Evolutionary conservation across 2,113 vertebrate genomes (phyloP).

Genomic region (Cathartes aura): DNA sequence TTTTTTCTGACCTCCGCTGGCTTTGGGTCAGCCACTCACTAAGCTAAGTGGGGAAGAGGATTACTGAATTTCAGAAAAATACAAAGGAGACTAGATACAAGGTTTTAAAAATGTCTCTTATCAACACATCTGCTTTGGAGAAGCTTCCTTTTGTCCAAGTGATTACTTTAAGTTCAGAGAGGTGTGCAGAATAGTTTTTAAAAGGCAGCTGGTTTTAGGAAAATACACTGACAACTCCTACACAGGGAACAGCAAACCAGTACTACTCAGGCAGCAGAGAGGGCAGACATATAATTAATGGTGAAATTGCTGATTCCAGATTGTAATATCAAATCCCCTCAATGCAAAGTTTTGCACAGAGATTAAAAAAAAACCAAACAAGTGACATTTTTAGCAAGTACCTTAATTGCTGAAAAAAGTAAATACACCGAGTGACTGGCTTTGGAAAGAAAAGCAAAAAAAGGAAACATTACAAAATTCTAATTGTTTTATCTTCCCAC

Average conservation of each 20-base stretch:
- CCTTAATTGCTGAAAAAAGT: neutral
- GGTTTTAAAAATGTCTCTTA: constrained; percentile 35
- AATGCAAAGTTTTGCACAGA: neutral
- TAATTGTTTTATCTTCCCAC: neutral
- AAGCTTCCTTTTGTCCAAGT: constrained; percentile 28
- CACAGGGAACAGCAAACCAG: neutral
- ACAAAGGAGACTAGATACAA: constrained; percentile 39
- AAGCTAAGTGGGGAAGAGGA: constrained; percentile 40
- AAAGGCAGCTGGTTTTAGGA: neutral
- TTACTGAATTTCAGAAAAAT: constrained; percentile 63
- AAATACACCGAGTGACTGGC: neutral
- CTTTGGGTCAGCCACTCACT: constrained; percentile 54
- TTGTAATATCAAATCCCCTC: neutral
- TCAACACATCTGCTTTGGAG: constrained; percentile 24
- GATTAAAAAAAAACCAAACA: neutral
- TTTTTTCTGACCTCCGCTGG: constrained; percentile 42
- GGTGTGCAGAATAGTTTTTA: neutral
- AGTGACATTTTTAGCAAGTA: neutral
- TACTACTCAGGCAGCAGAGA: neutral
- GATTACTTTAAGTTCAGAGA: neutral
- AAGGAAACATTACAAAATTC: neutral
- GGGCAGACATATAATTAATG: neutral
- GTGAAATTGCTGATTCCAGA: neutral
- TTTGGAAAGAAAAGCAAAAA: neutral
- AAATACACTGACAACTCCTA: neutral